Evolutionary conservation across 1,140 invertebrate genomes (phyloP), one percentile per base, ranked within the genome.

Genomic region (Campoletis sonorensis): DNA sequence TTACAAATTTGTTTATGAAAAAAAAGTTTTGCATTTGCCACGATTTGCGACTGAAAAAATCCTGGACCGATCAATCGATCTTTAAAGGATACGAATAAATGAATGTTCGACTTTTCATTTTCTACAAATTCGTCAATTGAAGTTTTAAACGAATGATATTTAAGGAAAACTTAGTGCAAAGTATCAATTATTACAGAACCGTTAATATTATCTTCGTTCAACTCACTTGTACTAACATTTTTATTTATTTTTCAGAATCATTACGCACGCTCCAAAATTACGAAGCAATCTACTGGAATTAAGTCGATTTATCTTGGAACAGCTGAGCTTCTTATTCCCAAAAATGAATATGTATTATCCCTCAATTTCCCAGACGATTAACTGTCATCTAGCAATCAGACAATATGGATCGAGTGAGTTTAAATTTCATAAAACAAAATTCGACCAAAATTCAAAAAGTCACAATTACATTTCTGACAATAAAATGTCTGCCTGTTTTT

Each of bases 371-470:
- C 93, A 94, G 21, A 94, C 93, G 88, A 93, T 96, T 78, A 93
- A 93, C 18, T 96, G 94, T 86, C 94, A 95, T 85, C 88, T 96
- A 26, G 94, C 94, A 8, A 94, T 96, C 64, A 95, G 94, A 18
- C 94, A 96, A 88, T 95, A 94, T 84, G 89, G 92, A 85, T 90
- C 93, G 81, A 92, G 93, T 93, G 89, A 90, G 91, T 92, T 79
- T 49, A 77, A 76, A 80, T 27, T 61, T 21, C 54, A 83, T 18
- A 21, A 77, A 58, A 51, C 58, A 61, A 61, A 73, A 68, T 76
- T 68, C 72, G 72, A 37, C 84, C 79, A 16, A 61, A n/a, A 40
- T 18, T 37, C 51, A 58, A 79, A 70, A 27, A 26, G n/a, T n/a
- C n/a, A n/a, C n/a, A 78, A 11, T 5, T 27, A 23, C 23, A 58